phyloP scores from a whole-genome alignment of 2,888 invertebrate species.

The Pardosa pseudoannulata region DNA sequence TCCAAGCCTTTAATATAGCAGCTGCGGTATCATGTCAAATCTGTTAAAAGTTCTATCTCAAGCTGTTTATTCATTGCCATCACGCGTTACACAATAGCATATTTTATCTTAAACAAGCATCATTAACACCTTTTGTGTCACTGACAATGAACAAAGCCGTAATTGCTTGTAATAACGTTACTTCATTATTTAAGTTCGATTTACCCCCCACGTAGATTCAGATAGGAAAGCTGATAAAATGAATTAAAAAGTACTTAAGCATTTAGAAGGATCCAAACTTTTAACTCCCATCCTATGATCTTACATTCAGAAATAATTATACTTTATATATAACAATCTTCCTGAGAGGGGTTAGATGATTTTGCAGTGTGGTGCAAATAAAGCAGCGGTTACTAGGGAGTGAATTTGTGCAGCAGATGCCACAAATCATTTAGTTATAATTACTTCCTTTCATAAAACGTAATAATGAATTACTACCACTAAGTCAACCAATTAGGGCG shows the following conservation, averaged over 20 bases:
- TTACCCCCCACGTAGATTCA: not conserved
- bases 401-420: too few relatives aligned
- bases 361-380: too few relatives aligned
- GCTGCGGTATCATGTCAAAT: not conserved
- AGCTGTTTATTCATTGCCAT: not conserved
- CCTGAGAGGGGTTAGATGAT: too few relatives aligned
- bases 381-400: too few relatives aligned
- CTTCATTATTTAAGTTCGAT: not conserved
- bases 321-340: too few relatives aligned
- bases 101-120: slow-evolving; percentile 1
- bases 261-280: too few relatives aligned
- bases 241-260: not conserved
- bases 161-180: not conserved
- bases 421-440: too few relatives aligned
- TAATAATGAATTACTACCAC: too few relatives aligned
- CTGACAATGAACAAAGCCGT: not conserved
- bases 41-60: not conserved
- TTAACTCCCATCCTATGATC: not conserved
- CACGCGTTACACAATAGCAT: not conserved
- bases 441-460: too few relatives aligned
- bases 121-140: slow-evolving; percentile 6
- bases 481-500: too few relatives aligned
- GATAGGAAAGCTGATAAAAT: not conserved
- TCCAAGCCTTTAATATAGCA: not conserved
- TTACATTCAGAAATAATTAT: too few relatives aligned